Base-by-base conservation (phyloP, 2,797 vertebrate genomes). In the Tinamus major region DNA sequence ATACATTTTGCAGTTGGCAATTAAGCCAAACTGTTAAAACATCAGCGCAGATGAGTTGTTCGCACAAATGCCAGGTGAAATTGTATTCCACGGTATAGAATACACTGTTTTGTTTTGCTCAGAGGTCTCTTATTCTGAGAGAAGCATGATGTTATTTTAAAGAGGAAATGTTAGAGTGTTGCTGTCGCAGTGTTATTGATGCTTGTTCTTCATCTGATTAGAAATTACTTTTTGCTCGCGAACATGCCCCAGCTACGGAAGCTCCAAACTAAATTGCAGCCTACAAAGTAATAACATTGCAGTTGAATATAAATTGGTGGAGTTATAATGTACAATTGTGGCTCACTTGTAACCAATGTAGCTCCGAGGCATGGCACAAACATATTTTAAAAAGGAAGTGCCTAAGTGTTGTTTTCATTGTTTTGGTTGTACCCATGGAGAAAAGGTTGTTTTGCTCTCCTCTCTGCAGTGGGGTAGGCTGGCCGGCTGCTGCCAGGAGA, bases 131-230 rank as follows among this genome's bases (percentile, higher is more conserved):
- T 85, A n/a, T 63, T 87, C 79, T 65, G 24, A 48, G 41, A 87
- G 33, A 35, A 59, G 4, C 13, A 8, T 76, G 55, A 37, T 81
- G 72, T 59, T 82, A 44, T 42, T 49, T 78, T 56, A 56, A 56
- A 41, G 56, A 77, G 44, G 8, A 15, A 1, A 0, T 51, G 27
- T 89, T 77, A 24, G 81, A 5, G 37, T 68, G 9, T 35, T 81
- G 31, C 88, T 84, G 51, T 33, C 84, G 71, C 14, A 51, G 3
- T 56, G 16, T 37, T 89, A 12, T 44, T 65, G 58, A 68, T 62
- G 41, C 71, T 92, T 90, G 75, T 59, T 94, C 65, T 85, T 53
- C 5, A 74, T 84, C 78, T 93, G 13, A 44, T 89, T 89, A 61
- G 82, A 83, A 58, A 13, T 81, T 76, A 37, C 46, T 74, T 64